Conservation (phyloP, 2,113 vertebrate species). For the Tyrannus savana region DNA sequence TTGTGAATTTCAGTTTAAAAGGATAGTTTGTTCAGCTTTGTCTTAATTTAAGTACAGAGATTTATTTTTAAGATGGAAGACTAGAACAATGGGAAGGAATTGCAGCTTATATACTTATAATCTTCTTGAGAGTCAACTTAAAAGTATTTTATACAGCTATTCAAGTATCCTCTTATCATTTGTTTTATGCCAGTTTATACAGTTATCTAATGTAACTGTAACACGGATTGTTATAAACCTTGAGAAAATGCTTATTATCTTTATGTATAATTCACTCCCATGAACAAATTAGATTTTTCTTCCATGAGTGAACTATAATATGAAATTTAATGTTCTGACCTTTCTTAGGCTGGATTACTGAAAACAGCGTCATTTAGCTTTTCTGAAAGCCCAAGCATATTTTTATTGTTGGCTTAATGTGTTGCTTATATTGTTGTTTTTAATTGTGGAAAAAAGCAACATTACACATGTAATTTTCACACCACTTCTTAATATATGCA, state of each 20-base stretch:
- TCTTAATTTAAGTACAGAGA: not conserved
- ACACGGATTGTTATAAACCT: not conserved
- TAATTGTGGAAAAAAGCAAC: constrained; percentile 52
- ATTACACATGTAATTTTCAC: constrained; percentile 56
- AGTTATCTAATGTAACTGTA: not conserved
- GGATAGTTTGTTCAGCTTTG: not conserved
- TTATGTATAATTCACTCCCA: constrained; percentile 39
- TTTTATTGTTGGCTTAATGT: constrained; percentile 34
- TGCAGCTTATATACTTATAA: not conserved
- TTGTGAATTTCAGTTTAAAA: not conserved
- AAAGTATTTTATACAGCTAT: constrained; percentile 13
- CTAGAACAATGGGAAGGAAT: constrained; percentile 12
- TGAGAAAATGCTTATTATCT: constrained; percentile 38
- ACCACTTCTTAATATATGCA: constrained; percentile 57
- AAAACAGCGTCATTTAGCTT: constrained; percentile 20
- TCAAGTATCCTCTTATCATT: not conserved
- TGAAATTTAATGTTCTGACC: constrained; percentile 44
- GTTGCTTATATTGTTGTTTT: constrained; percentile 42
- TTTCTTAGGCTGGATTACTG: not conserved
- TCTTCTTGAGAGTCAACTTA: constrained; percentile 5
- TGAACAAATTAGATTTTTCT: constrained; percentile 44
- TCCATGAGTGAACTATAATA: constrained; percentile 23
- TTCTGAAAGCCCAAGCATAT: constrained; percentile 16
- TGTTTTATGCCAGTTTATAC: not conserved
- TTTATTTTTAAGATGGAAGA: constrained; percentile 20